Percentiles rank a stretch among this genome's conserved stretches.
Evolutionary conservation across 2,113 vertebrate genomes (phyloP).

Genomic region (Plectropomus leopardus): DNA sequence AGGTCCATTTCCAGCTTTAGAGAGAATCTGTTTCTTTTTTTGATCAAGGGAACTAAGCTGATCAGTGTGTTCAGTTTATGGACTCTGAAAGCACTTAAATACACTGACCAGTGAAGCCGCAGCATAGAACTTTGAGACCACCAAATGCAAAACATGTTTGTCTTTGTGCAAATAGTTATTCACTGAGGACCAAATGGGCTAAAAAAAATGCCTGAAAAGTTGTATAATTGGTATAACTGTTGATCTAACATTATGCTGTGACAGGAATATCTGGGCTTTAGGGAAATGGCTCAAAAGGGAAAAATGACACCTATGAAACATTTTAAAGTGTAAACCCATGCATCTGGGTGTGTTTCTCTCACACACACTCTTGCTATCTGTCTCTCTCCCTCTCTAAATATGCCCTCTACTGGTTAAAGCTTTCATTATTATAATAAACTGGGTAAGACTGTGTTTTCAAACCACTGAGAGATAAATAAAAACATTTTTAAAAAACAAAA

Average conservation of each 20-base stretch:
- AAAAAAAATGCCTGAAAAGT: background rate
- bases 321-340: background rate
- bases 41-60: background rate
- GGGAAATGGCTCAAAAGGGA: background rate
- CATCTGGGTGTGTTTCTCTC: constrained; percentile 21
- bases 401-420: constrained; percentile 32
- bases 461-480: too few relatives aligned
- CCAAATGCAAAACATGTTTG: background rate
- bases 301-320: background rate
- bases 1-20: too few relatives aligned
- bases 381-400: background rate
- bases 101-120: background rate
- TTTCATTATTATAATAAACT: background rate
- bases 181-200: background rate
- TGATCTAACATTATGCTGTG: background rate
- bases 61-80: background rate
- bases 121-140: background rate
- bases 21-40: background rate
- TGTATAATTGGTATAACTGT: too few relatives aligned
- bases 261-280: background rate
- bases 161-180: background rate
- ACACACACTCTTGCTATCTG: background rate
- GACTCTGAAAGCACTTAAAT: background rate
- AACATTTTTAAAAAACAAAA: too few relatives aligned
- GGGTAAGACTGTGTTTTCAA: background rate